A percentile compares a stretch with the other conserved stretches of the same genome.
phyloP scores from a whole-genome alignment of 2,888 invertebrate genomes.

The Drosophila demipolita region DNA sequence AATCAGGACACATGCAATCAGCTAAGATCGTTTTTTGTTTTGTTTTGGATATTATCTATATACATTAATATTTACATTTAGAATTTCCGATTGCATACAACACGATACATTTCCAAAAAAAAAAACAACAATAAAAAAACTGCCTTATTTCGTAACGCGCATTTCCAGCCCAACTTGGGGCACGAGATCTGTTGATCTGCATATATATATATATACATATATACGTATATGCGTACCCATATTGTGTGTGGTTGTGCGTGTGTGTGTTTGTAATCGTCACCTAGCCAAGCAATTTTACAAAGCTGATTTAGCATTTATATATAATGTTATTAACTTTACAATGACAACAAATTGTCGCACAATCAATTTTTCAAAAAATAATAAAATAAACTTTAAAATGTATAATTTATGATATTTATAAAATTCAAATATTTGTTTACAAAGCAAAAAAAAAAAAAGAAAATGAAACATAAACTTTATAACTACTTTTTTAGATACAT shows the following conservation, averaged over 20 bases:
- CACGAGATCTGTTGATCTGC: constrained; percentile 22
- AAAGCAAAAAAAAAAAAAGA: constrained; percentile 27
- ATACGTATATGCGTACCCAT: constrained; percentile 10
- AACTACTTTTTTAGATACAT: constrained; percentile 40
- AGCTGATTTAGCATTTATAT: constrained; percentile 68
- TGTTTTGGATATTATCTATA: constrained; percentile 1
- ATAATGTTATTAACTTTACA: constrained; percentile 50
- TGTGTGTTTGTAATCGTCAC: constrained; percentile 33
- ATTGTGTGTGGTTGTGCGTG: constrained; percentile 29
- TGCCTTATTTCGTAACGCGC: constrained; percentile 42
- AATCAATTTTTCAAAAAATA: constrained; percentile 58
- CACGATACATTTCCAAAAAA: constrained; percentile 17
- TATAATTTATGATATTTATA: constrained; percentile 43
- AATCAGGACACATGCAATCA: constrained; percentile 32
- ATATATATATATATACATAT: constrained; percentile 14
- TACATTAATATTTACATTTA: background rate
- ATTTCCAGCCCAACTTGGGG: constrained; percentile 16
- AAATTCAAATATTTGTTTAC: constrained; percentile 53
- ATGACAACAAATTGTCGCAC: constrained; percentile 66
- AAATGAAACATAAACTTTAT: constrained; percentile 9
- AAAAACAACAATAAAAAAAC: constrained; percentile 33
- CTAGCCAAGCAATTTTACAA: constrained; percentile 62
- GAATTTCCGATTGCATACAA: constrained; percentile 25
- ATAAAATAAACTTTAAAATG: constrained; percentile 20
- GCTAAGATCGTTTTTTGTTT: constrained; percentile 8